Evolutionary conservation across 2,888 invertebrate species (phyloP).

Genomic region (Pandemis heparana): DNA sequence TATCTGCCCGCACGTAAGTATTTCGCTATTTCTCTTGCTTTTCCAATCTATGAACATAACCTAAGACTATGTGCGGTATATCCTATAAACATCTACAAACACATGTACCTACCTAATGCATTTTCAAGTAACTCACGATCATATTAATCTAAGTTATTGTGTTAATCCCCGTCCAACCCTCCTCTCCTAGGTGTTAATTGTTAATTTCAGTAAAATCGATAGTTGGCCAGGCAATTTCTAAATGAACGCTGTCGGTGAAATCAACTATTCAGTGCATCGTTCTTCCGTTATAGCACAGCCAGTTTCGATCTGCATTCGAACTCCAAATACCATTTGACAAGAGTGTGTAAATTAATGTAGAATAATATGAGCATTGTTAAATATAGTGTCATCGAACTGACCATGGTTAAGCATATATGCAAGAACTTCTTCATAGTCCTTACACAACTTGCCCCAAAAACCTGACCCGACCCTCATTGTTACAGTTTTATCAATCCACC

Average conservation of each 20-base stretch:
- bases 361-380: too few relatives aligned
- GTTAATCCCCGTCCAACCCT: background rate
- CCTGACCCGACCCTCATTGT: constrained; percentile 32
- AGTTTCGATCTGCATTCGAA: background rate
- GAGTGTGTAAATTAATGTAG: background rate
- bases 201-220: constrained; percentile 30
- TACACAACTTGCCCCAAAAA: constrained; percentile 31
- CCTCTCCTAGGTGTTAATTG: constrained; percentile 11
- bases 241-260: background rate
- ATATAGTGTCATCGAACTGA: background rate
- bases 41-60: background rate
- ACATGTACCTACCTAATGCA: background rate
- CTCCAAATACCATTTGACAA: background rate
- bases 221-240: constrained; percentile 6
- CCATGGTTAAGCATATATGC: background rate
- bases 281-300: background rate
- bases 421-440: constrained; percentile 15
- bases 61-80: background rate
- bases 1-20: too few relatives aligned
- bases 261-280: background rate
- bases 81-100: background rate
- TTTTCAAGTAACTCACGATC: background rate
- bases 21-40: too few relatives aligned
- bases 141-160: background rate
- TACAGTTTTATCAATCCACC: constrained; percentile 37